These are phyloP conservation scores for Euschistus heros DNA, from an alignment of 1,140 invertebrate genomes.

Conservation along the genomic window DNA sequence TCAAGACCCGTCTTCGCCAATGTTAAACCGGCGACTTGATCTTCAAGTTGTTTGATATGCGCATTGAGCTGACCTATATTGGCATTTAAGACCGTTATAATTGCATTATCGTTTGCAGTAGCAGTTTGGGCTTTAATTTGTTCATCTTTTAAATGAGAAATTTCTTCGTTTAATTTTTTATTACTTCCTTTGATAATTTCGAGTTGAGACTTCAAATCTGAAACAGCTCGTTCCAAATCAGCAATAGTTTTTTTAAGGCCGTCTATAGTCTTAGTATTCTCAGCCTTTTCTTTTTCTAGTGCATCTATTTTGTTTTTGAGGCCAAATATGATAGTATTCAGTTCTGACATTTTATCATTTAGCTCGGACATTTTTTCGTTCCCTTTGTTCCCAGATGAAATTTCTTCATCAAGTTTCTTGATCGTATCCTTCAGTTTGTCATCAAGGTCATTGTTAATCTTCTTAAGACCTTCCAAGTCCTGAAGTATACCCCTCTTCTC, in stretches of 20 bases:
- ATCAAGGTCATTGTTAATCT: conserved; percentile 3
- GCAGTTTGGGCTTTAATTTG: not conserved
- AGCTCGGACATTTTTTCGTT: not conserved
- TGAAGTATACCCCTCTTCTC: not conserved
- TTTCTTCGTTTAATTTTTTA: conserved; percentile 2
- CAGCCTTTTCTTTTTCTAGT: not conserved
- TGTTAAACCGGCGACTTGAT: conserved; percentile 7
- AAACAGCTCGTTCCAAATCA: conserved; percentile 5
- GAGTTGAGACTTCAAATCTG: not conserved
- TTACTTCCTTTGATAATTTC: not conserved
- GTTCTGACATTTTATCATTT: not conserved
- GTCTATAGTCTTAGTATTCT: not conserved
- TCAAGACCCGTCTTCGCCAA: not conserved
- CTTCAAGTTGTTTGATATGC: not conserved
- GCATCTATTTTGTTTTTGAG: not conserved
- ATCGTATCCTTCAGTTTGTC: not conserved
- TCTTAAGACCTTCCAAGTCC: conserved; percentile 4
- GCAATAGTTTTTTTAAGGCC: conserved; percentile 1
- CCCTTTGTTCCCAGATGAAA: no score
- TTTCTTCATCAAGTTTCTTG: not conserved
- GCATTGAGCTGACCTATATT: not conserved
- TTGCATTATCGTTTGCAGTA: not conserved
- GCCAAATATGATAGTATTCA: not conserved
- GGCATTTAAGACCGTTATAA: not conserved
- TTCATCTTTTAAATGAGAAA: not conserved